Evolutionary conservation across 2,888 invertebrate species (phyloP).

Genomic region (Dilophus febrilis): DNA sequence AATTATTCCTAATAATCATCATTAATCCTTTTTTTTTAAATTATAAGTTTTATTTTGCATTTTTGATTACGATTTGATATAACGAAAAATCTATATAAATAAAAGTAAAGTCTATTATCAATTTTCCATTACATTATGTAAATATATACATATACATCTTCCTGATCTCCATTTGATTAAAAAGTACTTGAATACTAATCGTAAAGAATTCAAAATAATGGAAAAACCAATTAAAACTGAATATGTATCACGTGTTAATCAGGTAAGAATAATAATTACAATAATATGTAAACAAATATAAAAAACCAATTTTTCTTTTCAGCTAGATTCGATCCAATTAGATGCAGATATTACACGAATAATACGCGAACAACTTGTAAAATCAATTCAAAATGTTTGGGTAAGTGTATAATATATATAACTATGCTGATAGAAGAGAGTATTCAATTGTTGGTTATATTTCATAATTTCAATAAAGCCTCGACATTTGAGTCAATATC

Average conservation of each 20-base stretch:
- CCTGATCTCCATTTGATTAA: too few relatives aligned
- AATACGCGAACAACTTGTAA: conserved; percentile 45
- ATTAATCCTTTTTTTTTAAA: too few relatives aligned
- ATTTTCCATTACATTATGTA: too few relatives aligned
- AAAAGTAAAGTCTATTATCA: too few relatives aligned
- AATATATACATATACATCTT: too few relatives aligned
- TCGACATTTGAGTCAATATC: conserved; percentile 37
- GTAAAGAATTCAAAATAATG: too few relatives aligned
- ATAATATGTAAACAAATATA: neutral
- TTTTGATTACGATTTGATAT: too few relatives aligned
- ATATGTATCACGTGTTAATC: conserved; percentile 32
- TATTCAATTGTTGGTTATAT: conserved; percentile 2
- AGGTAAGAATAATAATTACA: conserved; percentile 17
- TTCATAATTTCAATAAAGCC: conserved; percentile 31
- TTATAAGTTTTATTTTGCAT: too few relatives aligned
- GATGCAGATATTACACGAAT: conserved; percentile 62
- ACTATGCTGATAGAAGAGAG: neutral
- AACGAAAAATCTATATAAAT: too few relatives aligned
- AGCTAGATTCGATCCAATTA: conserved; percentile 64
- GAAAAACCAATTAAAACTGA: conserved; percentile 6
- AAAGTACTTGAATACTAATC: too few relatives aligned
- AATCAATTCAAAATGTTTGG: conserved; percentile 46
- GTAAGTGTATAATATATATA: conserved; percentile 30
- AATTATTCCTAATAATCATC: too few relatives aligned
- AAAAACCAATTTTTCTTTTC: conserved; percentile 11